Evolutionary conservation across 1,140 invertebrate species (phyloP).

Genomic region (Nephila pilipes): DNA sequence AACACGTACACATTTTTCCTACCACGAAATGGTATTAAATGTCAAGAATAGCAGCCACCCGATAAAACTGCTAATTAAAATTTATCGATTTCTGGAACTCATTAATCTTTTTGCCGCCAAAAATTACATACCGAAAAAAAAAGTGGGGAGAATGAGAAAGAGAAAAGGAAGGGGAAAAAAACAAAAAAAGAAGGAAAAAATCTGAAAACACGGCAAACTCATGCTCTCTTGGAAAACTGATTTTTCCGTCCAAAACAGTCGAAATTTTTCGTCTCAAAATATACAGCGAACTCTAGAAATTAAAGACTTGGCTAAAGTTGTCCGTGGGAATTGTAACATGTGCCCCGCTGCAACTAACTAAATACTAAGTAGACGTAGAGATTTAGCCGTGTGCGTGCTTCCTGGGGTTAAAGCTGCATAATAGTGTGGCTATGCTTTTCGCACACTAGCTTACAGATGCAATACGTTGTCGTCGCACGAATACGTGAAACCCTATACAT

Average conservation of each 20-base stretch:
- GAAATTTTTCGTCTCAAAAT: slow-evolving; percentile 73
- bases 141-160: slow-evolving; percentile 32
- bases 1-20: slow-evolving; percentile 75
- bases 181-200: slow-evolving; percentile 8
- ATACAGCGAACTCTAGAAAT: slow-evolving; percentile 59
- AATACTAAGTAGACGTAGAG: slow-evolving; percentile 34
- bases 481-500: slow-evolving; percentile 65
- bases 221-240: slow-evolving; percentile 70
- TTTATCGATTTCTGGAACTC: slow-evolving; percentile 75
- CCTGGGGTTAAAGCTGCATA: slow-evolving; percentile 58
- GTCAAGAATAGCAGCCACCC: slow-evolving; percentile 71
- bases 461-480: slow-evolving; percentile 59
- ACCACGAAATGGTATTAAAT: slow-evolving; percentile 76
- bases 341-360: slow-evolving; percentile 42
- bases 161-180: slow-evolving; percentile 47
- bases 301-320: slow-evolving; percentile 75
- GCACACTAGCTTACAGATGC: slow-evolving; percentile 53
- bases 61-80: slow-evolving; percentile 77
- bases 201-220: slow-evolving; percentile 38
- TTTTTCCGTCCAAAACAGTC: slow-evolving; percentile 60
- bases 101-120: slow-evolving; percentile 77
- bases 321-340: slow-evolving; percentile 67
- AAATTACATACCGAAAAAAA: slow-evolving; percentile 68
- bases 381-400: slow-evolving; percentile 18
- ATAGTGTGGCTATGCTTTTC: slow-evolving; percentile 64